Conservation (phyloP, 1,140 invertebrate species). For the Temnothorax curvispinosus region DNA sequence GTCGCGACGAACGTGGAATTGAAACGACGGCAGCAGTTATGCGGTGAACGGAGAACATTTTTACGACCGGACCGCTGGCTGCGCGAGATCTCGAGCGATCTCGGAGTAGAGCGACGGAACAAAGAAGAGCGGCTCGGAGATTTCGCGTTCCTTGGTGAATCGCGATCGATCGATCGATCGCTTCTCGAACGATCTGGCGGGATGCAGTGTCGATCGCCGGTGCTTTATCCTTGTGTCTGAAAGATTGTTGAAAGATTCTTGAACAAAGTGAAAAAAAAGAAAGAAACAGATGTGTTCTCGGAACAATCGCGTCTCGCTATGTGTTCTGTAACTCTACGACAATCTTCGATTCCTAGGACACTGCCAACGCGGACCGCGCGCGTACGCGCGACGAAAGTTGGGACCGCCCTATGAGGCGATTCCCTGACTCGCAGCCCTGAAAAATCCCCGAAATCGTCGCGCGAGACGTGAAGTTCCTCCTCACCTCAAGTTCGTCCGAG, state of each 20-base stretch:
- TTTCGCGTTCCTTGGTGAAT: neutral
- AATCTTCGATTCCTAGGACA: neutral
- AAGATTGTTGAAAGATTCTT: neutral
- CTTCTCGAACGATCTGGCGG: neutral
- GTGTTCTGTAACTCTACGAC: neutral
- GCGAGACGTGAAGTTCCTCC: no score
- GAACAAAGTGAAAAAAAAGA: neutral
- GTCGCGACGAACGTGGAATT: neutral
- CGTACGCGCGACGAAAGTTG: slow-evolving; percentile 7
- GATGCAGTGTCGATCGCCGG: neutral
- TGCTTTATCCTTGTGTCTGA: neutral
- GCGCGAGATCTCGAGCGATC: slow-evolving; percentile 19
- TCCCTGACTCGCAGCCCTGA: neutral
- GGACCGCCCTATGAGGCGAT: slow-evolving; percentile 11
- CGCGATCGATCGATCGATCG: slow-evolving; percentile 34
- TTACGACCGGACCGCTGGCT: neutral
- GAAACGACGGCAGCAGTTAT: neutral
- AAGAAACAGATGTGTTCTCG: neutral
- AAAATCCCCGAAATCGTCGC: neutral
- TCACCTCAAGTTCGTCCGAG: neutral
- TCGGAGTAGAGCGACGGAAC: neutral
- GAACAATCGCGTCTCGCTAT: neutral
- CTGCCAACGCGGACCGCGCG: neutral
- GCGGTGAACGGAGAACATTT: neutral
- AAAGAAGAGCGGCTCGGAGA: no score